These are phyloP conservation scores for Glomeris maerens DNA, from an alignment of 1,140 invertebrate species.

Conservation along the genomic window DNA sequence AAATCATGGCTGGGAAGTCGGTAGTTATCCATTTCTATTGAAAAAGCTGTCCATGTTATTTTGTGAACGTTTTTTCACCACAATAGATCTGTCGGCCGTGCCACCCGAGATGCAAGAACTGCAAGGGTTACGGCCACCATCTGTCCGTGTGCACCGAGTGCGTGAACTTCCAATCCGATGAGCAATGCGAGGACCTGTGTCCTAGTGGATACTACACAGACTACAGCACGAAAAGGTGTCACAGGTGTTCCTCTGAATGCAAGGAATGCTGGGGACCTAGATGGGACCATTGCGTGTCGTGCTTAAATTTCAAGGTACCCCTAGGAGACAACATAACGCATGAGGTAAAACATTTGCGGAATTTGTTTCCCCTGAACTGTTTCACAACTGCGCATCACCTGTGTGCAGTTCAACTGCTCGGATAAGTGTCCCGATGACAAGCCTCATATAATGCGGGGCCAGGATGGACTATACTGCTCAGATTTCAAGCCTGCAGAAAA, in stretches of 20 bases:
- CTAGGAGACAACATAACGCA: conserved; percentile 30
- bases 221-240: conserved; percentile 38
- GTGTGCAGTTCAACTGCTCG: conserved; percentile 65
- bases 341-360: too few species aligned
- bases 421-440: conserved; percentile 59
- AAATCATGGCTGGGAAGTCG: conserved; percentile 51
- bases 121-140: conserved; percentile 74
- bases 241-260: conserved; percentile 61
- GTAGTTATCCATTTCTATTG: too few species aligned
- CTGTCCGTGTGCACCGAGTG: conserved; percentile 57
- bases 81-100: conserved; percentile 60
- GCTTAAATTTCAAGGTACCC: conserved; percentile 72
- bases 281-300: conserved; percentile 60
- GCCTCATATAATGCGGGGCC: conserved; percentile 48
- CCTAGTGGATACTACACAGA: conserved; percentile 67
- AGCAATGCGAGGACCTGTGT: conserved; percentile 84
- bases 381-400: not conserved
- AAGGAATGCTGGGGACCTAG: conserved; percentile 66
- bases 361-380: too few species aligned
- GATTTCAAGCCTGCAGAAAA: not conserved
- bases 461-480: not conserved
- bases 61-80: not conserved
- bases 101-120: conserved; percentile 74
- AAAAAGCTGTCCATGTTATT: too few species aligned
- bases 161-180: conserved; percentile 62